Base-by-base conservation (phyloP, 2,888 invertebrate genomes). In the Mechanitis messenoides region DNA sequence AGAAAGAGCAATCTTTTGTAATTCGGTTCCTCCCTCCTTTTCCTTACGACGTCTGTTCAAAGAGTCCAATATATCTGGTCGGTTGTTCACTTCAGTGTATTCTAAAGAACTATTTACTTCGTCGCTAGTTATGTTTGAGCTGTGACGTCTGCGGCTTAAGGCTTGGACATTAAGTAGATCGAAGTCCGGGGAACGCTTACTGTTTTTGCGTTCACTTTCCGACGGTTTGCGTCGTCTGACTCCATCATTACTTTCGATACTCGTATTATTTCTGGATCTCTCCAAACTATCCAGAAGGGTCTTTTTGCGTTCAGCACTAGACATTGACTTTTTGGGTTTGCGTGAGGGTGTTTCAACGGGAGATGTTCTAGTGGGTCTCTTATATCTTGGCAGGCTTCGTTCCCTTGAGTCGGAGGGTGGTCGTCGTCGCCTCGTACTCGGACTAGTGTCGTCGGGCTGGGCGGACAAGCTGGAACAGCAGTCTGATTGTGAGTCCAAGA, bases 401-500 rank as follows among this genome's bases (percentile, higher is more conserved):
- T 88, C 86, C 5, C 86, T 71, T 47, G 83, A 68, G 58, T 85
- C 87, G n/a, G 83, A 79, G 45, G 91, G 91, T 12, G 91, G 92
- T 61, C 83, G 75, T 45, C 87, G 77, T 9, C 87, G 75, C 33
- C 85, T 78, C 0, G 83, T 79, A 65, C 79, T 79, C 7, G 88
- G 88, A 71, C 87, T 85, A 53, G 71, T 75, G 61, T 84, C 87
- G 71, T 79, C 90, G 33, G 87, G 90, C 74, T 92, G 92, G 57
- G 94, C 94, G 57, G 95, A 95, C 68, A 94, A 90, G 65, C 94
- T 94, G 68, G 95, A 95, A 86, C 96, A 95, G 79, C 94, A 94
- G 85, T 97, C 97, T 0, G 96, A 97, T 78, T 96, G 96, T 67
- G 96, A 96, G 87, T 96, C 97, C 58, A 97, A 91, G 85, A 94